phyloP scores from a whole-genome alignment of 2,888 invertebrate genomes.

The Ischnura elegans region DNA sequence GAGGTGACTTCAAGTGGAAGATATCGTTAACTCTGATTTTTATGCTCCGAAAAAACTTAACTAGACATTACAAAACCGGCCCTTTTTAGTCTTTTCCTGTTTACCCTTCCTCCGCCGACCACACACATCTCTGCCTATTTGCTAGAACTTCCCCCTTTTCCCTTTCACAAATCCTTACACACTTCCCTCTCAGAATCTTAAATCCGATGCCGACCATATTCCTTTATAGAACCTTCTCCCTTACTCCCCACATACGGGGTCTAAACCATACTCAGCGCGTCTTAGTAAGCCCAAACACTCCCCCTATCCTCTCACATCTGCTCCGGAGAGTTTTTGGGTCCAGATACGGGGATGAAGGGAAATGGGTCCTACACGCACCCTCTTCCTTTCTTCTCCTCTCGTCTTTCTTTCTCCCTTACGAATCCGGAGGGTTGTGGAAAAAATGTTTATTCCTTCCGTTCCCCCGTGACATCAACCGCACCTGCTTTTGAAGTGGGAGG shows the following conservation, averaged over 20 bases:
- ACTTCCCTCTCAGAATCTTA: not conserved
- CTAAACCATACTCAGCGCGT: not conserved
- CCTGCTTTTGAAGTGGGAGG: not conserved
- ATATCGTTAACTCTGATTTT: too few species aligned
- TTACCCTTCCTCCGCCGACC: too few species aligned
- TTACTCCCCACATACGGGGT: not conserved
- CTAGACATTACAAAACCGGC: too few species aligned
- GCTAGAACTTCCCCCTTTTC: not conserved
- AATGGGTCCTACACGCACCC: not conserved
- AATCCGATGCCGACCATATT: not conserved
- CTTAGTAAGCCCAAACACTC: not conserved
- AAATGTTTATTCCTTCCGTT: not conserved
- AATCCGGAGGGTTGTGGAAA: not conserved
- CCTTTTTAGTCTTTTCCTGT: not conserved
- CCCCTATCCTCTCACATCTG: not conserved
- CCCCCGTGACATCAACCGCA: not conserved
- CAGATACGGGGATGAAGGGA: constrained; percentile 19
- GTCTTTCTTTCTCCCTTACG: not conserved
- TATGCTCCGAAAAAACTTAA: too few species aligned
- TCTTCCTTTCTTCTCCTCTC: too few species aligned
- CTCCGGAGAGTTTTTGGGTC: not conserved
- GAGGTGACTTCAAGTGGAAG: too few species aligned
- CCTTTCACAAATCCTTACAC: not conserved
- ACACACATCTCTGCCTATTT: not conserved
- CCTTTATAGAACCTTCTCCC: not conserved